Percentiles rank a stretch among this genome's conserved stretches.
Conservation (phyloP, 2,797 vertebrate species). For the Sebastes nivosus region DNA sequence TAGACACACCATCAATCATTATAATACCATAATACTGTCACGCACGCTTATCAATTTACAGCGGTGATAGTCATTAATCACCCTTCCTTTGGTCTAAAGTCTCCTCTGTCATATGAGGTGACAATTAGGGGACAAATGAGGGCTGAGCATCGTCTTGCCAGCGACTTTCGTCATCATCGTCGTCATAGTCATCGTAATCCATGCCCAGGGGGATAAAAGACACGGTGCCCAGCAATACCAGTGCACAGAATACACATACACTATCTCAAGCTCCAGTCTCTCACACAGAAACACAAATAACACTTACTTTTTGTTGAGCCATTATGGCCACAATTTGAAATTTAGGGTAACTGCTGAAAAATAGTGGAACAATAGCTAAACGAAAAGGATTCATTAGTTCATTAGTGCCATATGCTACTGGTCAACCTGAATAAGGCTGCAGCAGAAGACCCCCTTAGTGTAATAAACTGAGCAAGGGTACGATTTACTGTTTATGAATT, state of each 20-base stretch:
- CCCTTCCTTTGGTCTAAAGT: background rate
- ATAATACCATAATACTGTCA: background rate
- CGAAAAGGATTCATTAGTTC: background rate
- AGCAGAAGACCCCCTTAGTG: background rate
- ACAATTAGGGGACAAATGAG: background rate
- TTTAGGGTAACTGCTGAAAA: background rate
- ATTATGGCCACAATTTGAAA: background rate
- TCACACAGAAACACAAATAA: background rate
- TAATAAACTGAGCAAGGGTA: background rate
- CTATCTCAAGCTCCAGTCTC: background rate
- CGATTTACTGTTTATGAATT: background rate
- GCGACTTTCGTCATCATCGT: constrained; percentile 10
- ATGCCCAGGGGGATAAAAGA: background rate
- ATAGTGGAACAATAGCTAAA: background rate
- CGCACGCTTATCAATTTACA: background rate
- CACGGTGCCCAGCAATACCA: background rate
- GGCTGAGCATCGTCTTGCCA: background rate
- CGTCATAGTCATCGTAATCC: background rate
- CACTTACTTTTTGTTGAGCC: background rate
- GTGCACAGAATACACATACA: background rate
- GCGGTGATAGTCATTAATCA: background rate
- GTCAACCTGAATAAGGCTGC: background rate
- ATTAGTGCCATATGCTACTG: background rate
- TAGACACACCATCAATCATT: background rate
- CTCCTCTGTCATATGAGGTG: background rate